Conservation (phyloP, 2,888 invertebrate genomes). For the Caenorhabditis japonica region DNA sequence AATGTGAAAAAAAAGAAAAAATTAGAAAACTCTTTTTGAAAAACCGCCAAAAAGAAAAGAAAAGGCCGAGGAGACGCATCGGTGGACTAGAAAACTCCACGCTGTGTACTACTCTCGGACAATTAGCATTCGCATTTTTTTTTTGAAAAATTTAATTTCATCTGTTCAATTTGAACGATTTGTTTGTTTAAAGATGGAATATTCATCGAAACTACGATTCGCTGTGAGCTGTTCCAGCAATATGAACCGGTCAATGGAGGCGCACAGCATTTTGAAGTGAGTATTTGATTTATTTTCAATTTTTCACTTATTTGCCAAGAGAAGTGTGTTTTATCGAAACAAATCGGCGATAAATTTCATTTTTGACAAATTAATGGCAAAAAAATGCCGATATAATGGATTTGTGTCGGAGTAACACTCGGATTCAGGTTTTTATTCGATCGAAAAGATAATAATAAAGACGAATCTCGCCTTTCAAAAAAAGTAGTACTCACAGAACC, state of each 20-base stretch:
- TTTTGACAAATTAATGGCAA: too few relatives aligned
- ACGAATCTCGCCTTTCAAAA: too few relatives aligned
- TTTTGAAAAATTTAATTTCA: not conserved
- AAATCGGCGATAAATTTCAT: too few relatives aligned
- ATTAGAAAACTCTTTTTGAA: not conserved
- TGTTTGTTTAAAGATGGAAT: constrained; percentile 17
- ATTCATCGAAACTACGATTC: constrained; percentile 78
- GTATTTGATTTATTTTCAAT: too few relatives aligned
- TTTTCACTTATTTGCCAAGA: too few relatives aligned
- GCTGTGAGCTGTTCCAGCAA: constrained; percentile 99
- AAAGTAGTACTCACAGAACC: too few relatives aligned
- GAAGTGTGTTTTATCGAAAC: too few relatives aligned
- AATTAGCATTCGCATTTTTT: not conserved
- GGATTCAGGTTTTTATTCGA: too few relatives aligned
- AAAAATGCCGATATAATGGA: too few relatives aligned
- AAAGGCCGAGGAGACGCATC: not conserved
- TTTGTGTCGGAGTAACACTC: too few relatives aligned
- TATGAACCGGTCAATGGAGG: constrained; percentile 99
- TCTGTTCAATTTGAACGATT: not conserved
- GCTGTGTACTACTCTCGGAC: constrained; percentile 24
- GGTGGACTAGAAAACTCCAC: constrained; percentile 8
- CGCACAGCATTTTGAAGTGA: constrained; percentile 91
- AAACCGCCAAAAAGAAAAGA: not conserved
- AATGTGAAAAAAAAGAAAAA: too few relatives aligned
- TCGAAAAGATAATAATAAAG: too few relatives aligned